Evolutionary conservation across 2,113 vertebrate species (phyloP).

Genomic region (Edolisoma coerulescens): DNA sequence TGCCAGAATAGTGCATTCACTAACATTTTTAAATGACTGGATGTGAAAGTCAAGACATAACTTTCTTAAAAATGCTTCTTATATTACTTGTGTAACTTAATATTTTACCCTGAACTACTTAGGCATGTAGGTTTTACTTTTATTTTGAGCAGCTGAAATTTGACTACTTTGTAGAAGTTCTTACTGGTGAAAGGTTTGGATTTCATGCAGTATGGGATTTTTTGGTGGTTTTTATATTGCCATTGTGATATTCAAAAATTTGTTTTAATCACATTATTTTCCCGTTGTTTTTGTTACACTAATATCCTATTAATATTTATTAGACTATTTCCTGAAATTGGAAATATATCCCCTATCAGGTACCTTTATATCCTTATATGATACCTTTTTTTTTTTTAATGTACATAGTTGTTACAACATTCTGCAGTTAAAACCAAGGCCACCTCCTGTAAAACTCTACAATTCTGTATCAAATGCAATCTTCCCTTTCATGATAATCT

Average conservation of each 20-base stretch:
- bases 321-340: background rate
- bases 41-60: background rate
- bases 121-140: background rate
- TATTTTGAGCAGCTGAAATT: background rate
- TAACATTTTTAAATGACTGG: background rate
- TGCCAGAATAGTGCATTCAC: background rate
- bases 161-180: background rate
- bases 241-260: background rate
- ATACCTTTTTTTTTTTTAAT: background rate
- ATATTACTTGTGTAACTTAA: background rate
- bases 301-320: background rate
- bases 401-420: background rate
- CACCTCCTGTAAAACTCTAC: background rate
- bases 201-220: background rate
- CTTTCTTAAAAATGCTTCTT: background rate
- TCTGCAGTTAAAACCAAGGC: background rate
- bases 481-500: background rate
- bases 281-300: background rate
- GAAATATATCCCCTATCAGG: background rate
- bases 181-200: background rate
- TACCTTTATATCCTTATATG: background rate
- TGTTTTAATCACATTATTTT: background rate
- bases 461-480: background rate
- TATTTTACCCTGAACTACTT: background rate
- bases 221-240: background rate